Evolutionary conservation across 2,797 vertebrate species (phyloP).

Genomic region (Arnoldichthys spilopterus): DNA sequence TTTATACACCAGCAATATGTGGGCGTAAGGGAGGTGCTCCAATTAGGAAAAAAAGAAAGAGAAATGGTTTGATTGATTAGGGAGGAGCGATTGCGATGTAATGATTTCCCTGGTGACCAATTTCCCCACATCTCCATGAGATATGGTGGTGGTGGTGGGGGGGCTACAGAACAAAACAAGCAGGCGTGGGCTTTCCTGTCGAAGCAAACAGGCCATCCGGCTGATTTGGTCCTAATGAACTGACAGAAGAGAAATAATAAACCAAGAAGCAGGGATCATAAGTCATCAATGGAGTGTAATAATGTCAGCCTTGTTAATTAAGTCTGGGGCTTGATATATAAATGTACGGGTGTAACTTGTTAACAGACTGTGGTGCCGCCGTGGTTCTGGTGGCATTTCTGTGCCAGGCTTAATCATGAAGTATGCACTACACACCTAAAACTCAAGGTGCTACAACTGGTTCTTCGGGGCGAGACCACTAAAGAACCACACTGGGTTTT

Average conservation of each 20-base stretch:
- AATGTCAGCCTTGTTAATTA: conserved; percentile 76
- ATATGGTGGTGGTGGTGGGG: conserved; percentile 60
- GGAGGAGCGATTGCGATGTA: conserved; percentile 71
- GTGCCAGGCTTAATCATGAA: conserved; percentile 18
- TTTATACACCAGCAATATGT: conserved; percentile 61
- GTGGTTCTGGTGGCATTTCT: conserved; percentile 32
- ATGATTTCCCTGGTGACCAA: conserved; percentile 84
- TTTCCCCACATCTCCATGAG: conserved; percentile 74
- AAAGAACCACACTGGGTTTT: not conserved
- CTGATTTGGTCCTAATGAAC: conserved; percentile 81
- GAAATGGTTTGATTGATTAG: conserved; percentile 78
- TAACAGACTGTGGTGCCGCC: conserved; percentile 54
- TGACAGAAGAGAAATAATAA: conserved; percentile 77
- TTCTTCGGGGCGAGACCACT: not conserved
- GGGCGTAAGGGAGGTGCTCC: conserved; percentile 27
- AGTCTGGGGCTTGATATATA: conserved; percentile 65
- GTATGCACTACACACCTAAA: not conserved
- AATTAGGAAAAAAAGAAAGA: conserved; percentile 43
- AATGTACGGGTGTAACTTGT: conserved; percentile 56
- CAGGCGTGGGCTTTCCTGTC: conserved; percentile 60
- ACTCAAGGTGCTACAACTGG: not conserved
- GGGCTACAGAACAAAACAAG: conserved; percentile 70
- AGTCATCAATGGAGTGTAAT: conserved; percentile 73
- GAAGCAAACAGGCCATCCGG: conserved; percentile 60
- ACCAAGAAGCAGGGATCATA: conserved; percentile 68